These are phyloP conservation scores for Patella pellucida DNA, from an alignment of 2,888 invertebrate genomes.

Conservation along the genomic window DNA sequence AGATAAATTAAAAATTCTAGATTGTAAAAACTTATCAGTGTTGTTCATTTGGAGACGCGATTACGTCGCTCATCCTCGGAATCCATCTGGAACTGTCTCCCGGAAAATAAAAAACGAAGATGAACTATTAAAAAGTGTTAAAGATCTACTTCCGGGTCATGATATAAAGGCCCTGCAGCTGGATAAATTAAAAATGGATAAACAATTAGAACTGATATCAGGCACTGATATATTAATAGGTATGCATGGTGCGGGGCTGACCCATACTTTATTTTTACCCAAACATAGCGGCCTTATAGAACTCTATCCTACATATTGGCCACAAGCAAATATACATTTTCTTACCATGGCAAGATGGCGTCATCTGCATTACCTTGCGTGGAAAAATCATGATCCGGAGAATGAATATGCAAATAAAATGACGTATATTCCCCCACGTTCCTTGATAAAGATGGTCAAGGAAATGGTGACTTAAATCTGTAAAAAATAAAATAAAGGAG, in stretches of 20 bases:
- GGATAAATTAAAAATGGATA: constrained; percentile 55
- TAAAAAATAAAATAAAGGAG: not conserved
- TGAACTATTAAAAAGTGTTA: constrained; percentile 55
- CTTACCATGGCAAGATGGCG: constrained; percentile 65
- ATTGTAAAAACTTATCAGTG: constrained; percentile 58
- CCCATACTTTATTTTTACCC: constrained; percentile 66
- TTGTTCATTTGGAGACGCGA: constrained; percentile 67
- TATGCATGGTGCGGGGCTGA: constrained; percentile 70
- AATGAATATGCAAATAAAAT: constrained; percentile 46
- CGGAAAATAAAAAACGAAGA: constrained; percentile 68
- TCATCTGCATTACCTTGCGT: constrained; percentile 58
- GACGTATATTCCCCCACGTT: constrained; percentile 52
- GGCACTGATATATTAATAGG: constrained; percentile 67
- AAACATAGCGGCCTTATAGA: constrained; percentile 63
- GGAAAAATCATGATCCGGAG: constrained; percentile 59
- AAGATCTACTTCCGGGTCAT: constrained; percentile 41
- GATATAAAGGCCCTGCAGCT: constrained; percentile 57
- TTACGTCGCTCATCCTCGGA: constrained; percentile 69
- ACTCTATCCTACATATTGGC: constrained; percentile 59
- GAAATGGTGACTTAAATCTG: constrained; percentile 26
- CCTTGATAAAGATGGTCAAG: constrained; percentile 29
- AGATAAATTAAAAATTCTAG: constrained; percentile 25
- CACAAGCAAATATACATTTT: constrained; percentile 59
- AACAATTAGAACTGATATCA: constrained; percentile 58
- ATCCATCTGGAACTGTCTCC: constrained; percentile 61